Conservation (phyloP, 2,113 vertebrate species). For the Galbula dea region DNA sequence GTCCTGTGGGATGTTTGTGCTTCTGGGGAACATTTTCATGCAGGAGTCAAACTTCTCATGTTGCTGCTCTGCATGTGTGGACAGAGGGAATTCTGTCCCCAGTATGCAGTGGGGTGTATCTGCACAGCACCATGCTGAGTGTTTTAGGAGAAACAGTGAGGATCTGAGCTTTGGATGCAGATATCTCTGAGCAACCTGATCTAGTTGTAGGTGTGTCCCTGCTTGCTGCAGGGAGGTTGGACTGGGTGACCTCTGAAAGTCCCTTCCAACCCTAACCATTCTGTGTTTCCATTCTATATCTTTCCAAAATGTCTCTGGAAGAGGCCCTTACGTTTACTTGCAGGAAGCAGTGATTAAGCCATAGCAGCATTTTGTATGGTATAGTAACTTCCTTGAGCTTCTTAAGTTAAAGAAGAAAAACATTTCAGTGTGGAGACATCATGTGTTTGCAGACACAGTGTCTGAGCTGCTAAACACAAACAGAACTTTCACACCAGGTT, state of each 20-base stretch:
- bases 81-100: neutral
- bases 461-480: neutral
- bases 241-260: too few species aligned
- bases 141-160: neutral
- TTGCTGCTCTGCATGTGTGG: neutral
- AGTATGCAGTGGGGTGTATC: fast-evolving
- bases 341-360: neutral
- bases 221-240: too few species aligned
- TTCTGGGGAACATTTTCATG: neutral
- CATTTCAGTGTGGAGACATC: neutral
- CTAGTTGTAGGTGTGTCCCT: too few species aligned
- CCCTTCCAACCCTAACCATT: too few species aligned
- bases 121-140: too few species aligned
- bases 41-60: neutral
- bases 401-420: neutral
- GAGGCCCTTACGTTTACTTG: neutral
- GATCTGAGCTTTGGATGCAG: neutral
- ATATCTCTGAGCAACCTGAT: neutral
- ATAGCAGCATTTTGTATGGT: neutral
- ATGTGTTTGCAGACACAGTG: neutral
- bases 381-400: neutral
- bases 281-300: too few species aligned
- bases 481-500: neutral
- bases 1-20: neutral
- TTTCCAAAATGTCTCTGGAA: neutral